phyloP scores from a whole-genome alignment of 2,797 vertebrate species.

The Siniperca obscura region DNA sequence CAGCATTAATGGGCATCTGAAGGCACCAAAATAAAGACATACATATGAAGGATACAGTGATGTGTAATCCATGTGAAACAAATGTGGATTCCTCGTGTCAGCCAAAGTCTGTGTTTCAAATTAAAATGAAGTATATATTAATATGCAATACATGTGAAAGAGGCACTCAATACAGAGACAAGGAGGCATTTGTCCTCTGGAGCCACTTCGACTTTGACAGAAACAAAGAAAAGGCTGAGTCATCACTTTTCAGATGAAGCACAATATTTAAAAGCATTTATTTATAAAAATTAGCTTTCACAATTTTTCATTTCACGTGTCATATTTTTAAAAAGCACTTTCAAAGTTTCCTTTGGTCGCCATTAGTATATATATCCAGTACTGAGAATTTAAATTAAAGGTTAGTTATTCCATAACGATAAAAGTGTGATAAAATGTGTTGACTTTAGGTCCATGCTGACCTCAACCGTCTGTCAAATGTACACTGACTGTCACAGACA shows the following conservation, averaged over 20 bases:
- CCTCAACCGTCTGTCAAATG: slow-evolving; percentile 23
- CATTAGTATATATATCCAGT: too few species aligned
- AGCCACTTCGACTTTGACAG: slow-evolving; percentile 25
- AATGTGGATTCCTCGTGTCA: not conserved
- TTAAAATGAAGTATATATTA: not conserved
- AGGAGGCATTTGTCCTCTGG: slow-evolving; percentile 26
- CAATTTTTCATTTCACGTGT: not conserved
- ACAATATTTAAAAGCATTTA: not conserved
- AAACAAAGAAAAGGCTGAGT: slow-evolving; percentile 9
- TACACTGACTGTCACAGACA: slow-evolving; percentile 16
- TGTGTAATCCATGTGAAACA: not conserved
- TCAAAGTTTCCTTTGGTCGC: not conserved
- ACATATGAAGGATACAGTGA: not conserved
- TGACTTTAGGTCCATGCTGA: slow-evolving; percentile 6
- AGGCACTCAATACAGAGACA: slow-evolving; percentile 18
- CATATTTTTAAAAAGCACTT: not conserved
- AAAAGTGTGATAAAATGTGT: not conserved
- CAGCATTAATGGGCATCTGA: slow-evolving; percentile 9
- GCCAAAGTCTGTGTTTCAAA: not conserved
- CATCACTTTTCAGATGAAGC: slow-evolving; percentile 5
- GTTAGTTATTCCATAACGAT: not conserved
- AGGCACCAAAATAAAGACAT: not conserved
- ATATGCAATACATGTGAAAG: not conserved
- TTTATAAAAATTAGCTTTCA: not conserved
- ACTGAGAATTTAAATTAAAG: too few species aligned